These are phyloP conservation scores for Sinodicranocentrus sp. DNA, from an alignment of 2,888 invertebrate species.

Conservation along the genomic window DNA sequence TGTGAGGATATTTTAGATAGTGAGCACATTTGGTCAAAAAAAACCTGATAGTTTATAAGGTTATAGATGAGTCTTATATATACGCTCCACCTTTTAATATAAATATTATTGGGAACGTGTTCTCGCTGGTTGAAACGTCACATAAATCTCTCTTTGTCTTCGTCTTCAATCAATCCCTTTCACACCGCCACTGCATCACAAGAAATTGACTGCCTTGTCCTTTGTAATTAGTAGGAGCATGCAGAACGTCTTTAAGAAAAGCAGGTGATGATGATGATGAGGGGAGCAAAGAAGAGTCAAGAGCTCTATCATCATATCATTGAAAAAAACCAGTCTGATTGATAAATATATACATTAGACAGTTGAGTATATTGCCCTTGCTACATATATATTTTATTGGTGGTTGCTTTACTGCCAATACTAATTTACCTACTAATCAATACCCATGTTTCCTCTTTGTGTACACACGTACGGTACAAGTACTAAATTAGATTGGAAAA, in stretches of 20 bases:
- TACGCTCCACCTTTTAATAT: constrained; percentile 16
- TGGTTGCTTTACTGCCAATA: not conserved
- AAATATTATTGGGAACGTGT: constrained; percentile 68
- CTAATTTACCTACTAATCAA: not conserved
- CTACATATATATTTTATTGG: not conserved
- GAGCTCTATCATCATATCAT: not conserved
- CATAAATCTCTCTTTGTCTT: constrained; percentile 63
- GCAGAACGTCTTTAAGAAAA: constrained; percentile 40
- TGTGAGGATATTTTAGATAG: constrained; percentile 10
- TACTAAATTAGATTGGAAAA: not conserved
- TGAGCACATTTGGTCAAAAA: too few species aligned
- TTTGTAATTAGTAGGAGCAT: constrained; percentile 63
- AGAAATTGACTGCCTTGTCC: constrained; percentile 43
- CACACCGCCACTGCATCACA: constrained; percentile 43
- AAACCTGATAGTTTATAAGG: too few species aligned
- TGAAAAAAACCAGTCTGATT: constrained; percentile 56
- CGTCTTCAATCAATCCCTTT: constrained; percentile 62
- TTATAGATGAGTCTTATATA: too few species aligned
- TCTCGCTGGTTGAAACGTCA: constrained; percentile 59
- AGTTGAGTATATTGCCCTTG: too few species aligned
- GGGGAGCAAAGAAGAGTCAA: not conserved
- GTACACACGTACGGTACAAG: constrained; percentile 6
- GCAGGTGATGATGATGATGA: constrained; percentile 38
- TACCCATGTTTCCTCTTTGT: not conserved
- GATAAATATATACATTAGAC: constrained; percentile 25